A percentile compares a stretch with the other conserved stretches of the same genome.
phyloP scores from a whole-genome alignment of 2,888 invertebrate species.

The Ornithoptera alexandrae region DNA sequence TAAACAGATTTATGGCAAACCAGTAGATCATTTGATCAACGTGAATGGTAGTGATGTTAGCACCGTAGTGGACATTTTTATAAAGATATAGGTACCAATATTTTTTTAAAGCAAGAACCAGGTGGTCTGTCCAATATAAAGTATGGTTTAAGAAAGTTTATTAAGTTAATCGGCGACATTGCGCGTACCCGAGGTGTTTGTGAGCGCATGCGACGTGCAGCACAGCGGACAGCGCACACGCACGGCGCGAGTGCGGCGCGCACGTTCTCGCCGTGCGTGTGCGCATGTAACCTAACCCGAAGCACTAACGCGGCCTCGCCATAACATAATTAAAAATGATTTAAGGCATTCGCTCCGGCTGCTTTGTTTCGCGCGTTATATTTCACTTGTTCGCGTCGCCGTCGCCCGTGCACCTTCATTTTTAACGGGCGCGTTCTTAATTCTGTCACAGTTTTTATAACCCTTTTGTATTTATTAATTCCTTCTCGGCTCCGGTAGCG shows the following conservation, averaged over 20 bases:
- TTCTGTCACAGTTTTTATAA: conserved; percentile 79
- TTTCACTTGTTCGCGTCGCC: conserved; percentile 78
- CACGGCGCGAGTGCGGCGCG: conserved; percentile 34
- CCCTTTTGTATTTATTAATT: conserved; percentile 79
- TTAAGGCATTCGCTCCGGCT: conserved; percentile 80
- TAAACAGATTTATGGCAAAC: too few relatives aligned
- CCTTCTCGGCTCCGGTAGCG: conserved; percentile 76
- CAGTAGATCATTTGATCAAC: too few relatives aligned
- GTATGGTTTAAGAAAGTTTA: conserved; percentile 2
- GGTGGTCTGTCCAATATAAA: conserved; percentile 16
- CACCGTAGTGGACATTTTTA: too few relatives aligned
- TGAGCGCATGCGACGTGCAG: conserved; percentile 22
- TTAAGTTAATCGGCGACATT: conserved; percentile 18
- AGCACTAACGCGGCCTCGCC: conserved; percentile 56
- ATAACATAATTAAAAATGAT: conserved; percentile 81
- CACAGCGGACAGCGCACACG: conserved; percentile 32
- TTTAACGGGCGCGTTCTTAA: conserved; percentile 76
- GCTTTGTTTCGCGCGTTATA: conserved; percentile 81
- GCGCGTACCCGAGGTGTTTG: conserved; percentile 9
- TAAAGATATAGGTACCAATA: too few relatives aligned
- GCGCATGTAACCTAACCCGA: conserved; percentile 61
- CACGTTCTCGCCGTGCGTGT: conserved; percentile 33
- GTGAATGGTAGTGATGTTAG: too few relatives aligned
- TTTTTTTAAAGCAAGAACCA: not conserved
- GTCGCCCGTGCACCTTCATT: conserved; percentile 64